phyloP scores from a whole-genome alignment of 2,888 invertebrate species.

The Nezara viridula region DNA sequence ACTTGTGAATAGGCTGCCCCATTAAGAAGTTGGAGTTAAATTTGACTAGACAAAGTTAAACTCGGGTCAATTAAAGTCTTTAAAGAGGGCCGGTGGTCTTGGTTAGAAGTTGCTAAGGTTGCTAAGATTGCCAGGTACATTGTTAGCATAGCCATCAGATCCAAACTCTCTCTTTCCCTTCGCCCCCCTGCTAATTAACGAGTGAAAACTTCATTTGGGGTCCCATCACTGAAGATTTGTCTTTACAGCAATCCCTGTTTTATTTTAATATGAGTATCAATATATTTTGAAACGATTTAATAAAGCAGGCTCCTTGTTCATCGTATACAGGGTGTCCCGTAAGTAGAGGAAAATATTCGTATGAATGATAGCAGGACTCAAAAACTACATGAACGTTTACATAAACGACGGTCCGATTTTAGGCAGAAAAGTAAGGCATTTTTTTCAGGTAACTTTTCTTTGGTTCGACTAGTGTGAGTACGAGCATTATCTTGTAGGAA shows the following conservation, averaged over 20 bases:
- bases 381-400: too few species aligned
- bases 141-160: conserved; percentile 1
- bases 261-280: not conserved
- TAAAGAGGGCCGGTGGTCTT: conserved; percentile 15
- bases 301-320: too few species aligned
- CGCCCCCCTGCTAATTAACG: not conserved
- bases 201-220: not conserved
- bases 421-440: too few species aligned
- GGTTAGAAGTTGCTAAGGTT: not conserved
- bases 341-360: too few species aligned
- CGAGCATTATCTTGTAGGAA: too few species aligned
- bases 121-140: conserved; percentile 28
- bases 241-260: not conserved
- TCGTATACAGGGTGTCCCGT: too few species aligned
- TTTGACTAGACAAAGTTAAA: conserved; percentile 35
- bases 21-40: conserved; percentile 30
- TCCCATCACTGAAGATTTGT: not conserved
- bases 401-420: too few species aligned
- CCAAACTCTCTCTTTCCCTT: not conserved
- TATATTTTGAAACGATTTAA: too few species aligned
- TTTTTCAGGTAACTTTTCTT: too few species aligned
- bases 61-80: conserved; percentile 40
- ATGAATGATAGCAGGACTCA: too few species aligned
- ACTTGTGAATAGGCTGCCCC: not conserved
- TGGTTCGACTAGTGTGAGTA: too few species aligned